A percentile compares a stretch with the other conserved stretches of the same genome.
phyloP scores from a whole-genome alignment of 2,888 invertebrate genomes.

The Hyppa rectilinea region DNA sequence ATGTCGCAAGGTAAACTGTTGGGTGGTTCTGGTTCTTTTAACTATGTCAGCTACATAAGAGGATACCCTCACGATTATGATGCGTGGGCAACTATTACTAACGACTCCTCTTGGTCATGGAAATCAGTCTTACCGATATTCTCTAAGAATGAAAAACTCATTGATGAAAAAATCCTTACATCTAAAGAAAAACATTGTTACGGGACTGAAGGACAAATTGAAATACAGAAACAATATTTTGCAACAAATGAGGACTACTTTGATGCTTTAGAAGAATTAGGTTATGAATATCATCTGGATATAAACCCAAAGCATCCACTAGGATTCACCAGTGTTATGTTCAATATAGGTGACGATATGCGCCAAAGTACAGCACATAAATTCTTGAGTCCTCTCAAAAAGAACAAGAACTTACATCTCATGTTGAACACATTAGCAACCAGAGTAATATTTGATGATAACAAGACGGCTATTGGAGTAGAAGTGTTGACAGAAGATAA shows the following conservation, averaged over 20 bases:
- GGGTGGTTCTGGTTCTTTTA: conserved; percentile 59
- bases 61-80: conserved; percentile 41
- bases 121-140: conserved; percentile 20
- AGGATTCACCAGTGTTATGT: conserved; percentile 84
- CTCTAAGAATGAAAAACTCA: conserved; percentile 23
- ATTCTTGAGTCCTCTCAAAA: conserved; percentile 78
- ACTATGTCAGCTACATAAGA: conserved; percentile 4
- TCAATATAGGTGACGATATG: conserved; percentile 80
- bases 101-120: conserved; percentile 41
- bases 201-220: conserved; percentile 80
- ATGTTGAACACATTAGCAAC: conserved; percentile 85
- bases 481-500: conserved; percentile 74
- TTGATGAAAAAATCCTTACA: conserved; percentile 17
- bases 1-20: conserved; percentile 72
- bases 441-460: conserved; percentile 85
- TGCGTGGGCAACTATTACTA: conserved; percentile 31
- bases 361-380: conserved; percentile 87
- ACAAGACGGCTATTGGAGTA: conserved; percentile 83
- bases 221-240: conserved; percentile 72
- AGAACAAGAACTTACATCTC: conserved; percentile 75
- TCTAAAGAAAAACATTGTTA: conserved; percentile 68
- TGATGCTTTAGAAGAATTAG: conserved; percentile 82
- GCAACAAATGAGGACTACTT: conserved; percentile 65
- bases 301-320: conserved; percentile 58
- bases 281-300: conserved; percentile 70